Conservation (phyloP, 2,888 invertebrate species). For the Hemistola chrysoprasaria region DNA sequence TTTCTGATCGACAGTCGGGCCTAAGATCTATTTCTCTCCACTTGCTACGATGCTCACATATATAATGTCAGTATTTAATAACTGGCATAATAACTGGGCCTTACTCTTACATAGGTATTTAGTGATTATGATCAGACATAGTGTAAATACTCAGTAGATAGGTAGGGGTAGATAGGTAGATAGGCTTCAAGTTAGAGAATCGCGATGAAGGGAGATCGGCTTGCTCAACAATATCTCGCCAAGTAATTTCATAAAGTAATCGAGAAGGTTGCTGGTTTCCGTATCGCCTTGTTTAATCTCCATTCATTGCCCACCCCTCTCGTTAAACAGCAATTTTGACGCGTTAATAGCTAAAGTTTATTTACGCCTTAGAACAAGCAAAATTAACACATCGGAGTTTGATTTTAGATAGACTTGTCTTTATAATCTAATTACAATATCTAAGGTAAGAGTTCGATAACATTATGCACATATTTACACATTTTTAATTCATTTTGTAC, state of each 20-base stretch:
- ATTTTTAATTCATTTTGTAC: too few species aligned
- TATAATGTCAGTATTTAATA: too few species aligned
- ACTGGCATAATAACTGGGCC: too few species aligned
- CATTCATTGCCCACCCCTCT: conserved; percentile 68
- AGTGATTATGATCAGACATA: too few species aligned
- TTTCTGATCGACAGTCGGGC: too few species aligned
- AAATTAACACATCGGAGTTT: conserved; percentile 60
- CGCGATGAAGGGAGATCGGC: neutral
- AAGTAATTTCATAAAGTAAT: conserved; percentile 75
- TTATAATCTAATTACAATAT: conserved; percentile 22
- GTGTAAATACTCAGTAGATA: too few species aligned
- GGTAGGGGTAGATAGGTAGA: too few species aligned
- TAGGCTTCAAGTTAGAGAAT: neutral
- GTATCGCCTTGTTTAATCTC: conserved; percentile 75
- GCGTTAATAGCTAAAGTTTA: conserved; percentile 73
- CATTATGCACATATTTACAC: too few species aligned
- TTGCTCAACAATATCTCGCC: conserved; percentile 36
- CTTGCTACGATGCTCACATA: too few species aligned
- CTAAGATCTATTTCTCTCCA: too few species aligned
- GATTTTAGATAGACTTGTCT: conserved; percentile 42
- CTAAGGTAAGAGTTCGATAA: too few species aligned
- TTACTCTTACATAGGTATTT: too few species aligned
- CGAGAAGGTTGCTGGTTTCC: conserved; percentile 60
- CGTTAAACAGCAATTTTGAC: conserved; percentile 74
- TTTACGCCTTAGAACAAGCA: conserved; percentile 60